Base-by-base conservation (phyloP, 2,888 invertebrate species). In the Hirtodrosophila alboralis region DNA sequence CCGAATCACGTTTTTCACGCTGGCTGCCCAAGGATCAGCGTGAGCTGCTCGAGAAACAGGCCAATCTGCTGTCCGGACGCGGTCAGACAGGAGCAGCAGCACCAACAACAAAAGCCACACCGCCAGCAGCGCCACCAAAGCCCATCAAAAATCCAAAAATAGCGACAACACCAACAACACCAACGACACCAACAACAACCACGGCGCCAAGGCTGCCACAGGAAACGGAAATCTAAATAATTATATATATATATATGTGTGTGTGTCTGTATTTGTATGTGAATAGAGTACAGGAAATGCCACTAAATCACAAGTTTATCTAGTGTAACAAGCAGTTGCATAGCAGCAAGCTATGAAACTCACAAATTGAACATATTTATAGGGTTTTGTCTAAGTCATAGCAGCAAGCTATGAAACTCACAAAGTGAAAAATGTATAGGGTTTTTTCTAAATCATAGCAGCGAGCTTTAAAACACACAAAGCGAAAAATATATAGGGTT, bases 11-110 rank as follows among this genome's bases (percentile, higher is more conserved):
- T 36, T 89, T 88, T 67, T 79, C 90, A 5, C 89, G 88, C 13
- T 90, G 90, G 90, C 80, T 89, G 67, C 90, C 90, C 45, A 89
- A 89, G 69, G 89, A 90, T 79, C 90, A 90, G 58, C 86, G 90
- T 38, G 90, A 89, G 58, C 78, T 90, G 53, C 80, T 90, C 37
- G 88, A 90, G 65, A 90, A 89, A 59, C 90, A 90, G 67, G 90
- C 90, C 2, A 86, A 87, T 45, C 61, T 89, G 48, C 75, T 89
- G 43, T 87, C 89, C 3, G 89, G 88, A 58, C 86, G 86, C 52
- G 47, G 30, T 47, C 56, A 60, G 30, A 16, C 56, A 10, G 16
- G 58, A 12, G 10, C 34, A 18, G 23, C 49, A 6, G 21, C 51
- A 45, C 23, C 53, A 33, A 27, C 59, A 38, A 6, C 45, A 13